Conservation (phyloP, 2,797 vertebrate species). For the Siniperca undulata region DNA sequence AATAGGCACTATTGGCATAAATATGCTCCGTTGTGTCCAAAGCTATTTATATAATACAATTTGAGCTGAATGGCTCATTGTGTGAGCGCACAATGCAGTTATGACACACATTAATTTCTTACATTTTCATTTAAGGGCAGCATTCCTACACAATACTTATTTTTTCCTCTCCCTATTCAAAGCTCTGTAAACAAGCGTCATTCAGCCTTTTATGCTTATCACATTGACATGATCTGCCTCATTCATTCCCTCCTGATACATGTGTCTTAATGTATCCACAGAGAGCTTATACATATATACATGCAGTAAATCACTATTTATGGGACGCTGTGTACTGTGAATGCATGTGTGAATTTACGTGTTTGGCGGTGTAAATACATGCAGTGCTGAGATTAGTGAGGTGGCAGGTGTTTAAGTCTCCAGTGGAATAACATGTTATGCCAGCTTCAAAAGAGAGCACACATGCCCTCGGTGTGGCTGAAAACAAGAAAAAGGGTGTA, state of each 20-base stretch:
- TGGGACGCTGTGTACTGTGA: slow-evolving; percentile 3
- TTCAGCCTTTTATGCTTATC: slow-evolving; percentile 54
- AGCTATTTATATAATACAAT: slow-evolving; percentile 77
- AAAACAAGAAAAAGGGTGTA: slow-evolving; percentile 48
- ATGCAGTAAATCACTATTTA: neutral
- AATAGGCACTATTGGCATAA: slow-evolving; percentile 75
- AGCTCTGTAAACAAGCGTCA: slow-evolving; percentile 58
- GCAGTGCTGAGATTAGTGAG: slow-evolving; percentile 56
- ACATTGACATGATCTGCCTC: slow-evolving; percentile 34
- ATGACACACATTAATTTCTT: slow-evolving; percentile 72
- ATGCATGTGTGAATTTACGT: slow-evolving; percentile 27
- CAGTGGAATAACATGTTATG: slow-evolving; percentile 25
- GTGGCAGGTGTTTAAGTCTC: slow-evolving; percentile 69
- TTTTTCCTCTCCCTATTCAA: slow-evolving; percentile 46
- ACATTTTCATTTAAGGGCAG: slow-evolving; percentile 71
- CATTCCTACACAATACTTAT: slow-evolving; percentile 46
- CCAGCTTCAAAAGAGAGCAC: slow-evolving; percentile 58
- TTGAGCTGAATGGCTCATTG: slow-evolving; percentile 76
- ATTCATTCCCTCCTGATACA: slow-evolving; percentile 30
- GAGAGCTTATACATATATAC: neutral
- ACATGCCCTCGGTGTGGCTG: slow-evolving; percentile 38
- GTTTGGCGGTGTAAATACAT: slow-evolving; percentile 45
- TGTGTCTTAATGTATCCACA: neutral
- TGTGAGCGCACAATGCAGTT: slow-evolving; percentile 69
- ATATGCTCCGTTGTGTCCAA: slow-evolving; percentile 59